phyloP scores from a whole-genome alignment of 1,140 invertebrate species.

The Drosophila paulistorum region DNA sequence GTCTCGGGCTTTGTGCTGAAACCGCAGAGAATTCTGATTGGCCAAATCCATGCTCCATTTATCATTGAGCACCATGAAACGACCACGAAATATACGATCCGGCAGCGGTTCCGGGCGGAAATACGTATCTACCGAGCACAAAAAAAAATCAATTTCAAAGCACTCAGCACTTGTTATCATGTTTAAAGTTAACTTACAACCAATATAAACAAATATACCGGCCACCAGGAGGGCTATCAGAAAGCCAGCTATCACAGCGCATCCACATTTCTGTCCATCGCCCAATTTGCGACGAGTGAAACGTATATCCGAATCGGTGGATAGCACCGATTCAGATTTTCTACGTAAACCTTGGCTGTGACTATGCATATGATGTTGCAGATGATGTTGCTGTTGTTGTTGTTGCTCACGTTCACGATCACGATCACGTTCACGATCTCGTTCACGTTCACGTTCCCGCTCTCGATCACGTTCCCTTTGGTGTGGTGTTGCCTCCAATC shows the following conservation, averaged over 20 bases:
- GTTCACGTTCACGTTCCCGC: constrained; percentile 23
- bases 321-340: constrained; percentile 90
- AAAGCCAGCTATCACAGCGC: constrained; percentile 92
- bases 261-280: constrained; percentile 91
- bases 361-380: constrained; percentile 57
- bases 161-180: neutral
- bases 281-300: constrained; percentile 92
- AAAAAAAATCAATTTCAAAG: neutral
- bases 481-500: constrained; percentile 38
- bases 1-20: constrained; percentile 87
- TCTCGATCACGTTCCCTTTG: constrained; percentile 29
- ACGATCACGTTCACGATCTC: constrained; percentile 17
- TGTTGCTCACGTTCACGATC: constrained; percentile 29
- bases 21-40: constrained; percentile 87
- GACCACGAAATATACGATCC: constrained; percentile 91
- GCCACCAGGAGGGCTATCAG: constrained; percentile 91
- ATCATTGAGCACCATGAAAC: constrained; percentile 89
- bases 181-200: constrained; percentile 85
- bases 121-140: constrained; percentile 87
- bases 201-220: constrained; percentile 92
- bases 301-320: constrained; percentile 92
- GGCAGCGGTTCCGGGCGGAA: constrained; percentile 89
- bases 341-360: constrained; percentile 72
- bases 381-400: constrained; percentile 44
- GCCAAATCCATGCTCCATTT: constrained; percentile 86